A percentile compares a stretch with the other conserved stretches of the same genome.
Conservation (phyloP, 1,140 invertebrate genomes). For the Caenorhabditis elegans region WBcel235 BX284605.5:11728001-11728500, state of each 20-base stretch:
- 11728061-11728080: too few species aligned
- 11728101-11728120: too few species aligned
- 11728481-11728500: conserved; percentile 67
- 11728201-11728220: too few species aligned
- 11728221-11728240: conserved; percentile 55
- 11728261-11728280: conserved; percentile 64
- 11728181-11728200: too few species aligned
- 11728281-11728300: conserved; percentile 52
- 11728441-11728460: conserved; percentile 79
- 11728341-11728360: too few species aligned
- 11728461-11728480: conserved; percentile 70
- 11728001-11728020: conserved; percentile 34
- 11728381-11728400: conserved; percentile 79
- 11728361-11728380: neutral
- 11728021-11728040: conserved; percentile 38
- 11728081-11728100: too few species aligned
- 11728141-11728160: too few species aligned
- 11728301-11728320: conserved; percentile 58
- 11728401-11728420: conserved; percentile 74
- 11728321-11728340: conserved; percentile 53
- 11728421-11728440: conserved; percentile 76
- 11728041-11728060: conserved; percentile 4
- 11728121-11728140: too few species aligned
- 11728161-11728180: too few species aligned
- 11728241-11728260: conserved; percentile 58